These are phyloP conservation scores for Drosophila pectinifera DNA, from an alignment of 1,140 invertebrate genomes.

Conservation along the genomic window DNA sequence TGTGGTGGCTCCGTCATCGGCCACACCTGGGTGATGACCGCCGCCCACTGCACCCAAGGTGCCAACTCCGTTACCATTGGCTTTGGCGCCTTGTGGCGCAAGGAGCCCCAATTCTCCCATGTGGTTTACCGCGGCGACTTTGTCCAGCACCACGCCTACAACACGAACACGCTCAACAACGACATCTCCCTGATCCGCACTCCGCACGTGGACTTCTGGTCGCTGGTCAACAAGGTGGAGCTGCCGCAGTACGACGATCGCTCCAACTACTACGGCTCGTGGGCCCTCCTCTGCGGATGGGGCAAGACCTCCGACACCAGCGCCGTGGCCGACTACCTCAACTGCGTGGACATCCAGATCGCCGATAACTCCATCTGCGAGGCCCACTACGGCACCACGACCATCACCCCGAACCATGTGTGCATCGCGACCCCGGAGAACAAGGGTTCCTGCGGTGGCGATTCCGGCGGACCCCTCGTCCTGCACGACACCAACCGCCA, in stretches of 20 bases:
- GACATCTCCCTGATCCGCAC: slow-evolving; percentile 52
- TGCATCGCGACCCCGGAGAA: slow-evolving; percentile 53
- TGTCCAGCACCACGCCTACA: slow-evolving; percentile 24
- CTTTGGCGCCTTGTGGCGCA: slow-evolving; percentile 34
- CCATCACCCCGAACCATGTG: slow-evolving; percentile 48
- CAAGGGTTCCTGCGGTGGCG: slow-evolving; percentile 81
- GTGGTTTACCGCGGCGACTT: slow-evolving; percentile 18
- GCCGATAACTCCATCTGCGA: slow-evolving; percentile 32
- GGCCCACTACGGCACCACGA: slow-evolving; percentile 22
- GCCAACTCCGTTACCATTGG: slow-evolving; percentile 39
- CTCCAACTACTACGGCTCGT: slow-evolving; percentile 41
- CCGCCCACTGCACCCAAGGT: slow-evolving; percentile 58
- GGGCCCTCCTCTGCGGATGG: slow-evolving; percentile 52
- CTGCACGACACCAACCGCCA: slow-evolving; percentile 80
- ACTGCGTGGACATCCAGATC: slow-evolving; percentile 45
- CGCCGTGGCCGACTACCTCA: slow-evolving; percentile 22
- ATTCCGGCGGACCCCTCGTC: slow-evolving; percentile 86
- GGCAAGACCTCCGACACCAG: slow-evolving; percentile 32
- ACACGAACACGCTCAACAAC: slow-evolving; percentile 17
- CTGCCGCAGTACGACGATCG: slow-evolving; percentile 44
- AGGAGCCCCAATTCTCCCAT: slow-evolving; percentile 31
- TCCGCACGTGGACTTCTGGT: slow-evolving; percentile 37
- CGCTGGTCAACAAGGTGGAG: slow-evolving; percentile 50
- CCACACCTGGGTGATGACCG: slow-evolving; percentile 85
- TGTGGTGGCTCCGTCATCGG: slow-evolving; percentile 87